These are phyloP conservation scores for Ellobium chinense DNA, from an alignment of 2,888 invertebrate species.

Conservation along the genomic window DNA sequence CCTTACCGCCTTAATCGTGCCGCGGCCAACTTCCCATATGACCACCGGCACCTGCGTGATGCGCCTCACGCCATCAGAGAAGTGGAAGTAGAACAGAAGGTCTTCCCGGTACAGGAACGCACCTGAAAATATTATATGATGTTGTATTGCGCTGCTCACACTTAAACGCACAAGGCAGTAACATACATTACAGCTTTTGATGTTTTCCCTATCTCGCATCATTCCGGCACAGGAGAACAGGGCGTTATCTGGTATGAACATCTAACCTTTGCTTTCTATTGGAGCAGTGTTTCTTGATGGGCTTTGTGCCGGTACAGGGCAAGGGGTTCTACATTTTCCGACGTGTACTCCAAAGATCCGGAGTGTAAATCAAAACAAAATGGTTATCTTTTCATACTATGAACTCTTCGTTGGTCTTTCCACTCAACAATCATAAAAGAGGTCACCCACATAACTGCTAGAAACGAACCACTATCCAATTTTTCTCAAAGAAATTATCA, in stretches of 20 bases:
- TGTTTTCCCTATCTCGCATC: background rate
- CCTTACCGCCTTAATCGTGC: background rate
- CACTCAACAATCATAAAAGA: too few species aligned
- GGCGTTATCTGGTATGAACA: background rate
- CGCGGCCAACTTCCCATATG: background rate
- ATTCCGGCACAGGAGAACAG: background rate
- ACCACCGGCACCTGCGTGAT: slow-evolving; percentile 42
- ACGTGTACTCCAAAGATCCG: too few species aligned
- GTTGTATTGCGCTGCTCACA: background rate
- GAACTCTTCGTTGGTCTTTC: too few species aligned
- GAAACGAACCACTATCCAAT: too few species aligned
- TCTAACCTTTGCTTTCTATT: too few species aligned
- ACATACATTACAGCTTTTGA: background rate
- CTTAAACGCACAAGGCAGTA: background rate
- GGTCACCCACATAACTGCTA: too few species aligned
- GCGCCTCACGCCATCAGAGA: slow-evolving; percentile 38
- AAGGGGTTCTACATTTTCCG: too few species aligned
- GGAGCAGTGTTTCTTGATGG: too few species aligned
- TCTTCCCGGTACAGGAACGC: slow-evolving; percentile 25
- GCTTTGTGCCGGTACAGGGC: too few species aligned
- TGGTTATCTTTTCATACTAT: too few species aligned
- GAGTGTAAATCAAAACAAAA: too few species aligned
- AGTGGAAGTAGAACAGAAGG: slow-evolving; percentile 40
- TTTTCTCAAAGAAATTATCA: too few species aligned
- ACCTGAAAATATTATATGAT: slow-evolving; percentile 37